These are phyloP conservation scores for Noctua janthe DNA, from an alignment of 2,888 invertebrate species.

Conservation along the genomic window DNA sequence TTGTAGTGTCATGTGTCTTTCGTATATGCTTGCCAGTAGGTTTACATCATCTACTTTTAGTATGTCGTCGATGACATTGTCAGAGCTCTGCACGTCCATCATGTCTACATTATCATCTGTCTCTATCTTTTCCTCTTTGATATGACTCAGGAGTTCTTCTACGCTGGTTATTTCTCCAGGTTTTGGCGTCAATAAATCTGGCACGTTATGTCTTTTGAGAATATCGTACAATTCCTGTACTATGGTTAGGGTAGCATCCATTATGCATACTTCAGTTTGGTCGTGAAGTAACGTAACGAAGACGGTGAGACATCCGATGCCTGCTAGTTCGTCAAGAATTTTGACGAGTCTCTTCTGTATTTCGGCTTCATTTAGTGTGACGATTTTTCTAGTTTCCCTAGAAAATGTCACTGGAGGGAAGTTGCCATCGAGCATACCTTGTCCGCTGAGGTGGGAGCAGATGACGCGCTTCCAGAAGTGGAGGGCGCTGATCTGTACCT, in stretches of 20 bases:
- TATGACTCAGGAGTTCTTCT: constrained; percentile 74
- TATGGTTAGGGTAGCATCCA: constrained; percentile 91
- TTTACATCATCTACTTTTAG: constrained; percentile 91
- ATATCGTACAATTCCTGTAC: constrained; percentile 89
- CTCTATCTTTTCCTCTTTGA: constrained; percentile 72
- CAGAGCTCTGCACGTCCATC: constrained; percentile 62
- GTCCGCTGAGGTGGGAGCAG: constrained; percentile 91
- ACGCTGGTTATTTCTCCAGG: constrained; percentile 74
- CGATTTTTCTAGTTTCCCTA: constrained; percentile 94
- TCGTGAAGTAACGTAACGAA: constrained; percentile 92
- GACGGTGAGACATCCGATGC: constrained; percentile 93
- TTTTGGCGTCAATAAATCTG: constrained; percentile 74
- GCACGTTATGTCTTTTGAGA: constrained; percentile 90
- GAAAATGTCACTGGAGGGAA: constrained; percentile 96
- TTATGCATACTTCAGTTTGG: constrained; percentile 93
- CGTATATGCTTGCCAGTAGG: constrained; percentile 91
- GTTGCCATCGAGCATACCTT: constrained; percentile 95
- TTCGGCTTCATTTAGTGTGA: constrained; percentile 92
- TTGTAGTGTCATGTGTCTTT: constrained; percentile 85
- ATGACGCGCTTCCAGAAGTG: constrained; percentile 94
- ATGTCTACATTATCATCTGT: constrained; percentile 65
- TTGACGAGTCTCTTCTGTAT: constrained; percentile 92
- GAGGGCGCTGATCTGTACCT: constrained; percentile 93
- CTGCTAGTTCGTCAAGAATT: constrained; percentile 92
- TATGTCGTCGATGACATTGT: constrained; percentile 92